These are phyloP conservation scores for Genyomyrus donnyi DNA, from an alignment of 2,113 vertebrate species.

Conservation along the genomic window DNA sequence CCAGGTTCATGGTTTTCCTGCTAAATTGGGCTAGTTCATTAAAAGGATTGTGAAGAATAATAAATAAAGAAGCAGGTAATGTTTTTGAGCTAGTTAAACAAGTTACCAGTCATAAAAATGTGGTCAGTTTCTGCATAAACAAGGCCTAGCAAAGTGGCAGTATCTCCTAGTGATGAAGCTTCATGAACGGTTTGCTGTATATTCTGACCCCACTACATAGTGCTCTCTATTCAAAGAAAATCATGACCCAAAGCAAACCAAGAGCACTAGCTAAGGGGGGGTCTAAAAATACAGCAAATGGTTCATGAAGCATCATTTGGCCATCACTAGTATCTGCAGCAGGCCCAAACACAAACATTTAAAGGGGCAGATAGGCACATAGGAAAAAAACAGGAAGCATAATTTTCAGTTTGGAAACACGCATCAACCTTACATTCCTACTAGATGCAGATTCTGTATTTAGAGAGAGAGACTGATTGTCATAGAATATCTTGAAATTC, in stretches of 20 bases:
- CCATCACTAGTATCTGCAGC: too few relatives aligned
- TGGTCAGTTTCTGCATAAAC: not conserved
- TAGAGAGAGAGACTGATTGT: not conserved
- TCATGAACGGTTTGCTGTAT: not conserved
- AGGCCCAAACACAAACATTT: too few relatives aligned
- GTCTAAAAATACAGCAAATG: too few relatives aligned
- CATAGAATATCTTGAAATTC: not conserved
- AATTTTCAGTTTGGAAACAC: not conserved
- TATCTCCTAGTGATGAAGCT: not conserved
- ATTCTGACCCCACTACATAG: too few relatives aligned
- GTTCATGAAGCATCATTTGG: too few relatives aligned
- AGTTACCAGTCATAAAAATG: not conserved
- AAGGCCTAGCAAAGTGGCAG: not conserved
- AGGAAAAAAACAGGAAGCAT: not conserved
- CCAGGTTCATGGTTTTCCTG: not conserved
- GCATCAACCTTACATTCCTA: not conserved
- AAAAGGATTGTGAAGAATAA: too few relatives aligned
- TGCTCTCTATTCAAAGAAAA: too few relatives aligned
- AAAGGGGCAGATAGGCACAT: too few relatives aligned
- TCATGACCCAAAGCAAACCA: too few relatives aligned
- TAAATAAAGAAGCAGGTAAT: not conserved
- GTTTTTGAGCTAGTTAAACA: not conserved
- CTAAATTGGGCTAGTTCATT: not conserved
- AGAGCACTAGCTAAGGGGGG: too few relatives aligned
- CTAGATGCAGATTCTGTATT: not conserved